A percentile compares a stretch with the other conserved stretches of the same genome.
Conservation (phyloP, 1,140 invertebrate genomes). For the Drosophila biarmipes region DNA sequence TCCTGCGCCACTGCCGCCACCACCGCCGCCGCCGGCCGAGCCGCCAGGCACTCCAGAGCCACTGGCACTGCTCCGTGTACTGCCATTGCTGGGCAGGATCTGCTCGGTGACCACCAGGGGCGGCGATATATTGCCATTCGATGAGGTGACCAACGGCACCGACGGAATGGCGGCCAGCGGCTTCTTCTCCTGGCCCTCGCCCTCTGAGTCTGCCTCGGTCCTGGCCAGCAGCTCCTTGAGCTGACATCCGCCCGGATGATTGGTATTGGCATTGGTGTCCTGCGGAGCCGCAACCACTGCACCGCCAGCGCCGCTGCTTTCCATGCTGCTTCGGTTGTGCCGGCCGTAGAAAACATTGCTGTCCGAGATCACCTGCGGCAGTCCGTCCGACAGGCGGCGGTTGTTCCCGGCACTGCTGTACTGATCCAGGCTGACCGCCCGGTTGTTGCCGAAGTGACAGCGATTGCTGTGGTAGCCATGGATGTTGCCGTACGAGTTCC, state of each 20-base stretch:
- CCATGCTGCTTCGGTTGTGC: constrained; percentile 69
- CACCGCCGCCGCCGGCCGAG: neutral
- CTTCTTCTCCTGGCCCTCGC: constrained; percentile 6
- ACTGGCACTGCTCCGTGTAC: constrained; percentile 41
- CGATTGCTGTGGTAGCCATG: constrained; percentile 81
- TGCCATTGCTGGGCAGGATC: constrained; percentile 61
- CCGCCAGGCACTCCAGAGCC: neutral
- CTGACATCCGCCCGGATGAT: constrained; percentile 13
- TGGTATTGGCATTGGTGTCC: constrained; percentile 76
- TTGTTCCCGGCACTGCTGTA: constrained; percentile 75
- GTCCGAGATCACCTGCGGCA: constrained; percentile 83
- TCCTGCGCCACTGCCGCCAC: constrained; percentile 14
- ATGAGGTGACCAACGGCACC: constrained; percentile 27
- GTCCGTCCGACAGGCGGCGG: constrained; percentile 80
- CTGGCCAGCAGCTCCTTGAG: constrained; percentile 43
- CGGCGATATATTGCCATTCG: constrained; percentile 68
- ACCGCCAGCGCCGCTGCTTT: constrained; percentile 17
- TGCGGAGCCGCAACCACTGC: constrained; percentile 23
- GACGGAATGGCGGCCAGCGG: neutral
- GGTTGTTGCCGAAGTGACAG: constrained; percentile 82
- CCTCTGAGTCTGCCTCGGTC: constrained; percentile 33
- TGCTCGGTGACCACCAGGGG: constrained; percentile 26
- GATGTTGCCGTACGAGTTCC: constrained; percentile 84
- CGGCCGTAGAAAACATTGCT: constrained; percentile 83
- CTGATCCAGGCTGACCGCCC: constrained; percentile 83